Conservation (phyloP, 2,797 vertebrate genomes). For the Coluber constrictor region DNA sequence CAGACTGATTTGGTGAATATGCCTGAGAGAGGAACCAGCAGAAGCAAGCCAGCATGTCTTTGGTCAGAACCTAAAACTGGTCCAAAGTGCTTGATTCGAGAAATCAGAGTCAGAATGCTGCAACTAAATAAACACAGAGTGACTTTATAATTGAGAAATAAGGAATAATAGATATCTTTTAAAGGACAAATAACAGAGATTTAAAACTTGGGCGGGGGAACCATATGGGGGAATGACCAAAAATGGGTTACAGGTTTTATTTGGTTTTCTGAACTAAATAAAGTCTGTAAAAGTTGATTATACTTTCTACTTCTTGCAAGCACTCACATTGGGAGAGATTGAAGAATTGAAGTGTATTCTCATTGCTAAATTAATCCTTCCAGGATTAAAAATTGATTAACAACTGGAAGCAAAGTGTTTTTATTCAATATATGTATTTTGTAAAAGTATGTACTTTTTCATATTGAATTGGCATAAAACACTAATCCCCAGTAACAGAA, state of each 20-base stretch:
- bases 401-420: not conserved
- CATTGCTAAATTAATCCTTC: constrained; percentile 3
- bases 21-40: not conserved
- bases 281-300: not conserved
- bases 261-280: constrained; percentile 13
- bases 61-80: not conserved
- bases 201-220: not conserved
- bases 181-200: not conserved
- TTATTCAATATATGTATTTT: constrained; percentile 23
- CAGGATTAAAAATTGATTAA: constrained; percentile 14
- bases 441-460: not conserved
- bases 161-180: not conserved
- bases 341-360: not conserved
- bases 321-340: not conserved
- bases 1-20: not conserved
- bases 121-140: not conserved
- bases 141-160: not conserved
- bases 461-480: constrained; percentile 9
- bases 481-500: not conserved
- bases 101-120: not conserved
- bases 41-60: not conserved
- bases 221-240: not conserved
- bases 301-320: not conserved
- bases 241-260: not conserved
- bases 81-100: not conserved